Evolutionary conservation across 2,888 invertebrate genomes (phyloP), one percentile per base, ranked within the genome.

Genomic region (Drosophila pullipes): DNA sequence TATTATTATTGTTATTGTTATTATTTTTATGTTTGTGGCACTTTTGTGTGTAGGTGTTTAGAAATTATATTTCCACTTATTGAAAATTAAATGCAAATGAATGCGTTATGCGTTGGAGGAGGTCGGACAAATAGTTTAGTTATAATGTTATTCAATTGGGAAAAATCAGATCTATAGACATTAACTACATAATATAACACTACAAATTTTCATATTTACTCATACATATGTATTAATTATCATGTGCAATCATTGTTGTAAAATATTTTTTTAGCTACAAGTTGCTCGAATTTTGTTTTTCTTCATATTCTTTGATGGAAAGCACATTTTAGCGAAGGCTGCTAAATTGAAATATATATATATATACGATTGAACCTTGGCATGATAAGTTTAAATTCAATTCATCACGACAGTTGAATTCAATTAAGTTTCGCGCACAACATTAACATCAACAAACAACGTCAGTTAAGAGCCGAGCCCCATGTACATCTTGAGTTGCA

Each of bases 61-160:
- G 81, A 81, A 81, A 81, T 82, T 55, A 81, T 53, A 82, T 70
- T 82, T 79, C 69, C 72, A 80, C 59, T 65, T 69, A 62, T 61
- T 73, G 63, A 64, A 78, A 85, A 89, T 83, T 85, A 85, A 85
- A 90, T 89, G 86, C 90, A 87, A 82, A 86, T 60, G 22, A 76
- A 72, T 64, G 70, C 76, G 68, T 71, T 68, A 58, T 72, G 72
- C 58, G 72, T 58, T 65, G 69, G 75, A 87, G 86, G 67, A 87
- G 86, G 70, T 74, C 83, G 68, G 68, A 74, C 72, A 67, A 63
- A 69, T 54, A 22, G 41, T 61, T 30, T 30, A 55, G 54, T 65
- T 65, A 57, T 39, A n/a, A 65, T 76, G 52, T 70, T 60, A 59
- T 54, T 71, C 54, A 68, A 49, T 62, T 47, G 31, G 35, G 3